Evolutionary conservation across 2,888 invertebrate species (phyloP).

Genomic region (Polymixis lichenea): DNA sequence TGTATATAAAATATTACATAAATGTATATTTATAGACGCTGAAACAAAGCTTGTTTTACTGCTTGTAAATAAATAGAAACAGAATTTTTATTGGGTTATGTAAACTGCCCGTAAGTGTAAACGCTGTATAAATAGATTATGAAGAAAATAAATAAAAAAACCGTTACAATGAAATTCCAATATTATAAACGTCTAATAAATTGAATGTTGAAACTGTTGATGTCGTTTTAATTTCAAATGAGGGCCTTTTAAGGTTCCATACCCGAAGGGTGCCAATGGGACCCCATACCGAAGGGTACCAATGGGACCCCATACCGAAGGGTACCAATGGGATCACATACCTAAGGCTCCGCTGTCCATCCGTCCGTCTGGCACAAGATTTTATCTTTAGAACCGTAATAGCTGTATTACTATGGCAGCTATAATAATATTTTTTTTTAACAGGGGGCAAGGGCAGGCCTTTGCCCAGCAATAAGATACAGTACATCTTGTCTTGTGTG

Average conservation of each 20-base stretch:
- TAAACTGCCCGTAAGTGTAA: slow-evolving; percentile 44
- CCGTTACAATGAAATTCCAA: slow-evolving; percentile 64
- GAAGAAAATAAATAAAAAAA: too few species aligned
- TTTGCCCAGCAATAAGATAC: too few species aligned
- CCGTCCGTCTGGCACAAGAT: not conserved
- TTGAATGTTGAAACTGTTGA: slow-evolving; percentile 72
- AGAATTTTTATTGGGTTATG: slow-evolving; percentile 55
- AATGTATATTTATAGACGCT: slow-evolving; percentile 69
- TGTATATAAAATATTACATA: slow-evolving; percentile 68
- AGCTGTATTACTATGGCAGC: not conserved
- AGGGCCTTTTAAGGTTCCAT: not conserved
- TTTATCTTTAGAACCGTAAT: not conserved
- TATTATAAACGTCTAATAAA: slow-evolving; percentile 75
- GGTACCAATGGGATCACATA: not conserved
- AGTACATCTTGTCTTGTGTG: too few species aligned
- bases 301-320: not conserved
- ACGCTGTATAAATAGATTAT: slow-evolving; percentile 66
- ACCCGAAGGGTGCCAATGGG: not conserved
- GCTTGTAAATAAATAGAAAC: slow-evolving; percentile 74
- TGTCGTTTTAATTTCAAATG: slow-evolving; percentile 42
- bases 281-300: too few species aligned
- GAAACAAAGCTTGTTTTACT: slow-evolving; percentile 64
- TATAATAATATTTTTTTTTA: too few species aligned
- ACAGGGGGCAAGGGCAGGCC: too few species aligned
- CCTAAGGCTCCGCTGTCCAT: not conserved